Conservation (phyloP, 1,140 invertebrate species). For the Drosophila lacertosa region DNA sequence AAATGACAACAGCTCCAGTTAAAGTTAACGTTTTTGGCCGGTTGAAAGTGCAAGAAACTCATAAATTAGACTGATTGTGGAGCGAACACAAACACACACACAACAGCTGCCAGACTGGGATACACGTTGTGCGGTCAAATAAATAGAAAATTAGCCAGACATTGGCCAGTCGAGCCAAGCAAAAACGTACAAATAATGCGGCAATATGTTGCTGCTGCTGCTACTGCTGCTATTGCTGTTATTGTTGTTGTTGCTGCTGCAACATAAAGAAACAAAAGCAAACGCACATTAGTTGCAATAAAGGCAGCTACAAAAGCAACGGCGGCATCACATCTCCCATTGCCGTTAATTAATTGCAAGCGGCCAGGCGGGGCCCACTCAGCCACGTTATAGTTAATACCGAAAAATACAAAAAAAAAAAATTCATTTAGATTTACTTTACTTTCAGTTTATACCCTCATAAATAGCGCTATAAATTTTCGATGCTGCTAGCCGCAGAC, state of each 20-base stretch:
- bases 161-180: conserved; percentile 60
- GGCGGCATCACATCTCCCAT: conserved; percentile 70
- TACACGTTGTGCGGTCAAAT: conserved; percentile 70
- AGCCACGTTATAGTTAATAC: conserved; percentile 31
- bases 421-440: conserved; percentile 33
- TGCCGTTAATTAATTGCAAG: conserved; percentile 78
- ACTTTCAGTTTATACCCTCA: conserved; percentile 23
- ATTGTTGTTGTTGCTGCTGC: conserved; percentile 35
- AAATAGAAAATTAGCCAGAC: conserved; percentile 82
- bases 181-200: conserved; percentile 67
- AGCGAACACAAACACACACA: conserved; percentile 12
- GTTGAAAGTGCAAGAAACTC: conserved; percentile 74
- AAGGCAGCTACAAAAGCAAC: conserved; percentile 34
- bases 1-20: conserved; percentile 13
- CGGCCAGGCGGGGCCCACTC: conserved; percentile 57
- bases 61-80: conserved; percentile 67
- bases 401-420: conserved; percentile 1
- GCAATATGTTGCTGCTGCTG: conserved; percentile 44
- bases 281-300: conserved; percentile 65
- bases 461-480: conserved; percentile 51
- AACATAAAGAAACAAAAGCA: conserved; percentile 54
- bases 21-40: conserved; percentile 20
- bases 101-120: conserved; percentile 13
- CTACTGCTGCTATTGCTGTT: neutral
- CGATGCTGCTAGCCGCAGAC: conserved; percentile 16